These are phyloP conservation scores for Papilio xuthus DNA, from an alignment of 1,140 invertebrate genomes.

Conservation along the genomic window DNA sequence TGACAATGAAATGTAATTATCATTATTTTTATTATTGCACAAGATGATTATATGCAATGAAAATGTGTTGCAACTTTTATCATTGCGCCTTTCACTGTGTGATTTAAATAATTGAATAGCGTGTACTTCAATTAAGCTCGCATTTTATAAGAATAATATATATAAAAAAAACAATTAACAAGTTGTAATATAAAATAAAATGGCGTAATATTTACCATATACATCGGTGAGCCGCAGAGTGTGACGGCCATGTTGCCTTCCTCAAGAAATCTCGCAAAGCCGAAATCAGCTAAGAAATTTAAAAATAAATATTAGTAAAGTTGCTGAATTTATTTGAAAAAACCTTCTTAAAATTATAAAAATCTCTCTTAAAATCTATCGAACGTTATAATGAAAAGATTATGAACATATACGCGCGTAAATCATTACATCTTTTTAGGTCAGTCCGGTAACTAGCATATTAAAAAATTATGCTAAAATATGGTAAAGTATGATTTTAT, in stretches of 20 bases:
- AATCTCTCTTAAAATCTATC: too few relatives aligned
- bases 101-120: not conserved
- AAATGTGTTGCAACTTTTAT: not conserved
- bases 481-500: not conserved
- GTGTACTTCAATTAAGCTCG: not conserved
- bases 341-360: too few relatives aligned
- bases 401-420: not conserved
- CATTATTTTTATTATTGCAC: slow-evolving; percentile 20
- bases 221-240: slow-evolving; percentile 99
- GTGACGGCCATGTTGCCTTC: slow-evolving; percentile 99
- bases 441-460: not conserved
- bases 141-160: not conserved
- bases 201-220: slow-evolving; percentile 88
- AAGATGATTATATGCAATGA: slow-evolving; percentile 9
- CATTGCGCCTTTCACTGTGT: not conserved
- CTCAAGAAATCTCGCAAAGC: slow-evolving; percentile 98
- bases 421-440: not conserved
- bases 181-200: slow-evolving; percentile 16
- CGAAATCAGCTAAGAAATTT: slow-evolving; percentile 95
- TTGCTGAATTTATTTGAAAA: not conserved
- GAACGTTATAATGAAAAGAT: not conserved
- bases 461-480: not conserved
- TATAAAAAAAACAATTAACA: not conserved
- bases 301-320: slow-evolving; percentile 29
- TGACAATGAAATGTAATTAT: slow-evolving; percentile 18